Evolutionary conservation across 2,797 vertebrate species (phyloP).

Genomic region (Masticophis lateralis): DNA sequence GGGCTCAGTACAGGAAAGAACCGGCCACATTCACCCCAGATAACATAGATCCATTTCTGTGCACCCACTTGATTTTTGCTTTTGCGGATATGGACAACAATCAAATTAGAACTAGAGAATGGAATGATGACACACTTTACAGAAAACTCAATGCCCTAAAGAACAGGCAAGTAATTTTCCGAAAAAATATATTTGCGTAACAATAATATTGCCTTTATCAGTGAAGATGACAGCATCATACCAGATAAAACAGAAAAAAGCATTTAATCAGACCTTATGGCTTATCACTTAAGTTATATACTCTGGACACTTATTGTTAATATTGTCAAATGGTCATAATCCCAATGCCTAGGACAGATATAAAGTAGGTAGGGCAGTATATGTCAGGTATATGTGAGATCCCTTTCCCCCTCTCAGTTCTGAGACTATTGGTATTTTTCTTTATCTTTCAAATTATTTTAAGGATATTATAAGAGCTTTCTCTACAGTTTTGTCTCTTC

Average conservation of each 20-base stretch:
- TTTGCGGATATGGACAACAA: slow-evolving; percentile 74
- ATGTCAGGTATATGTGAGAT: background rate
- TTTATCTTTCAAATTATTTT: background rate
- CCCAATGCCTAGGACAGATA: background rate
- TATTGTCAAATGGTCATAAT: background rate
- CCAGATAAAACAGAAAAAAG: background rate
- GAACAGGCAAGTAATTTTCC: slow-evolving; percentile 57
- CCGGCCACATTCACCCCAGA: slow-evolving; percentile 69
- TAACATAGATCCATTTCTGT: slow-evolving; percentile 73
- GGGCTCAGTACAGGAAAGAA: slow-evolving; percentile 77
- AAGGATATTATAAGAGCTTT: background rate
- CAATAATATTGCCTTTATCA: background rate
- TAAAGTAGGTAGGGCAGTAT: background rate
- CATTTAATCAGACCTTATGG: background rate
- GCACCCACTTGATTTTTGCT: slow-evolving; percentile 76
- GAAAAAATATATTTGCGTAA: background rate
- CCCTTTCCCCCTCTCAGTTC: background rate
- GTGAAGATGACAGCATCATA: background rate
- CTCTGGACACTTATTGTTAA: background rate
- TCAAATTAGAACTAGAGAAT: slow-evolving; percentile 70
- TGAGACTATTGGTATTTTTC: background rate
- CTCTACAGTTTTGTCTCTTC: background rate
- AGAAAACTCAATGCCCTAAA: slow-evolving; percentile 72
- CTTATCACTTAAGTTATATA: background rate
- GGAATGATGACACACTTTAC: slow-evolving; percentile 75